These are phyloP conservation scores for Heliothis subflexa DNA, from an alignment of 1,140 invertebrate species.

Conservation along the genomic window DNA sequence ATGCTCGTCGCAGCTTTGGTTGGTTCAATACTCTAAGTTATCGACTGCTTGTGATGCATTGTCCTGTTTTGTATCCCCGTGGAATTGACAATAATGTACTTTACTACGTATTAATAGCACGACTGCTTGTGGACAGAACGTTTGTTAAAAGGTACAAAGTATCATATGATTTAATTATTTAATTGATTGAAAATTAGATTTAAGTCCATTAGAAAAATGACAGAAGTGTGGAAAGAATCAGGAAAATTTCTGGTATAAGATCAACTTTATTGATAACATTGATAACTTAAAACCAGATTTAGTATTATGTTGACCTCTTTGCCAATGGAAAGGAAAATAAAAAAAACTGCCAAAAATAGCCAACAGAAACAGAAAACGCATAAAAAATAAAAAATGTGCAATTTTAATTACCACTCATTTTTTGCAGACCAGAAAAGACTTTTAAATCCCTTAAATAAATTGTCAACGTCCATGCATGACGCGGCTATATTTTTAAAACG, in stretches of 20 bases:
- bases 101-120: constrained; percentile 6
- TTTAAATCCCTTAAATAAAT: background rate
- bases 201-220: too few relatives aligned
- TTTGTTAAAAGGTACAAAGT: background rate
- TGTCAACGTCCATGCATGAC: constrained; percentile 5
- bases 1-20: too few relatives aligned
- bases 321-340: too few relatives aligned
- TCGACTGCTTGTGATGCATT: constrained; percentile 24
- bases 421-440: background rate
- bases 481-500: constrained; percentile 30
- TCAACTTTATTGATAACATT: too few relatives aligned
- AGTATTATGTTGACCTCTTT: too few relatives aligned
- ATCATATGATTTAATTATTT: background rate
- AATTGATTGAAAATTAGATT: background rate
- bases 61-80: constrained; percentile 11
- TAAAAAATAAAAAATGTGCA: too few relatives aligned
- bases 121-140: background rate
- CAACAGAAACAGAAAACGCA: too few relatives aligned
- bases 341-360: too few relatives aligned
- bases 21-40: background rate
- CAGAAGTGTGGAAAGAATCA: too few relatives aligned
- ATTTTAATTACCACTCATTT: background rate
- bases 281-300: too few relatives aligned
- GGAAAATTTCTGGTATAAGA: too few relatives aligned
- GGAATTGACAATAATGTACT: background rate